Conservation (phyloP, 2,888 invertebrate species). For the Harpalus rufipes region DNA sequence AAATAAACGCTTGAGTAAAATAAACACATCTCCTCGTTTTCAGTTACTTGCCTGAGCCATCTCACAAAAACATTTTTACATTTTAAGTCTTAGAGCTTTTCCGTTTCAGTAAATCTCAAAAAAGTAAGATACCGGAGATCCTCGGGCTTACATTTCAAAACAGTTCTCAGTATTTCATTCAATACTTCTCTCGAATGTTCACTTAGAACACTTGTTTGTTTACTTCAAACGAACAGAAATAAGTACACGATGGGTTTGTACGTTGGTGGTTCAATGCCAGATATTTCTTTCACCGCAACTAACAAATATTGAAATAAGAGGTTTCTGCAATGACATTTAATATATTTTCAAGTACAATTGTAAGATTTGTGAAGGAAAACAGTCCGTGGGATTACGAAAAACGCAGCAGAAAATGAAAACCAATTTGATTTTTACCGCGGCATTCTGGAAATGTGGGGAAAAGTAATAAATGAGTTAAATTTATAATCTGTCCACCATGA, state of each 20-base stretch:
- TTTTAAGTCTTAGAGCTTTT: neutral
- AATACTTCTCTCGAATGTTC: neutral
- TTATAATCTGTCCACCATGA: neutral
- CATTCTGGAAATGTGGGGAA: neutral
- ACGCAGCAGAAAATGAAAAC: too few species aligned
- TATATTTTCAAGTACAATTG: too few species aligned
- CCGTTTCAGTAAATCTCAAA: neutral
- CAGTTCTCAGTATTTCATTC: neutral
- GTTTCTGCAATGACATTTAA: too few species aligned
- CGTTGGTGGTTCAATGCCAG: too few species aligned
- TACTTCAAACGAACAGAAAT: neutral
- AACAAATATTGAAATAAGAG: too few species aligned
- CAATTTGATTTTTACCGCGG: too few species aligned
- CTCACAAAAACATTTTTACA: neutral
- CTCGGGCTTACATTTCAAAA: neutral
- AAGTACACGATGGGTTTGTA: neutral
- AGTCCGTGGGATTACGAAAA: too few species aligned
- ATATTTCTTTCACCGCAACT: too few species aligned
- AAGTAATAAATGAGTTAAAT: neutral
- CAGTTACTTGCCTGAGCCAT: neutral
- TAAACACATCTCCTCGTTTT: neutral
- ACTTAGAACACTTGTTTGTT: constrained; percentile 2
- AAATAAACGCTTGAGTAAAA: neutral
- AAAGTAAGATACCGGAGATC: neutral
- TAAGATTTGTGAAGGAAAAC: too few species aligned